Base-by-base conservation (phyloP, 2,113 vertebrate species). In the Planiliza haematocheilus region DNA sequence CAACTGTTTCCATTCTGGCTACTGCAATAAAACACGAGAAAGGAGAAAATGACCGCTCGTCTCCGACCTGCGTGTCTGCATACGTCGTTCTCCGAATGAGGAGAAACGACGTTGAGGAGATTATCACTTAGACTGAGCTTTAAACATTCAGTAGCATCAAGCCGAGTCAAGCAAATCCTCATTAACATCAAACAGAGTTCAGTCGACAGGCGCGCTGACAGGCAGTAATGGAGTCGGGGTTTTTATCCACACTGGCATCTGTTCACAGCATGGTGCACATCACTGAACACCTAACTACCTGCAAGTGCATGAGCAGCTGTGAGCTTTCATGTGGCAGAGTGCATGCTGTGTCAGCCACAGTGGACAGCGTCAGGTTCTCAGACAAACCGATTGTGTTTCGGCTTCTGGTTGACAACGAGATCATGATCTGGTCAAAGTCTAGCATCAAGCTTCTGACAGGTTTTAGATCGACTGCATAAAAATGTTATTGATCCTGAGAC, bases 231-330 rank as follows among this genome's bases (percentile, higher is more conserved):
- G 71, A 71, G 74, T 56, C 52, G 18, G 53, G 76, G 41, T 77
- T 67, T 82, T 74, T 76, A 86, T 87, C 85, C 75, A 63, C 57
- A 17, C 70, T 57, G 81, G 77, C 86, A 82, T 85, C 86, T 55
- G 74, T 69, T 81, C 83, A 79, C 70, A 79, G 79, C 10, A 3
- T 7, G 65, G 0, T 82, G 84, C 86, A 85, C 88, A 80, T 79
- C 88, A 68, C 65, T 66, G 84, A 75, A 75, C 81, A 59, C n/a
- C 70, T 62, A 70, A 70, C 82, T 61, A 50, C 48, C 56, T 20
- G 2, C 14, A 9, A 7, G 51, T 53, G 49, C 39, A 30, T 16
- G 52, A 38, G 64, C 16, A 11, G 61, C 10, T 43, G 60, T 1
- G 13, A 53, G 17, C 74, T 75, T 57, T 81, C 18, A 62, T 38